Conservation (phyloP, 2,797 vertebrate genomes). For the Molossus molossus region DNA sequence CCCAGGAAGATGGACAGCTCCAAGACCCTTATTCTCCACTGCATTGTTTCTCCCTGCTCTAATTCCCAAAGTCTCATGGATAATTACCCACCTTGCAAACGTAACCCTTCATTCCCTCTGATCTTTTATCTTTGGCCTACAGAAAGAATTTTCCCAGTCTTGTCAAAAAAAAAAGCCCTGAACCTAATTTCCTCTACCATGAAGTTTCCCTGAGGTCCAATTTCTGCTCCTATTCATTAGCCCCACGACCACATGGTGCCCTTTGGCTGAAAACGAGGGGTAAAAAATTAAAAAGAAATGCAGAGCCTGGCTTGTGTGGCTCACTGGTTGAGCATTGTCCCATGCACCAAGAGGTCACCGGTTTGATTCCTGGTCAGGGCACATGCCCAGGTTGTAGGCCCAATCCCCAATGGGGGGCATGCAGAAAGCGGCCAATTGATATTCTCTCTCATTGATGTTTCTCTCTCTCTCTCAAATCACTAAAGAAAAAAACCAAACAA, state of each 20-base stretch:
- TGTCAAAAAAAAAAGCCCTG: neutral
- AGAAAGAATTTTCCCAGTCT: neutral
- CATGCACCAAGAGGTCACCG: too few relatives aligned
- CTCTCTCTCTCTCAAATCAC: too few relatives aligned
- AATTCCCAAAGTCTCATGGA: slow-evolving; percentile 19
- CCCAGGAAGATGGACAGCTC: neutral
- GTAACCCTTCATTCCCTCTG: neutral
- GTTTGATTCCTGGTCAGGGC: too few relatives aligned
- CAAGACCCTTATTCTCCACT: neutral
- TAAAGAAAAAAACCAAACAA: too few relatives aligned
- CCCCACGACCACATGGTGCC: neutral
- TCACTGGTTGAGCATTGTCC: too few relatives aligned
- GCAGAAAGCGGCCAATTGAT: too few relatives aligned
- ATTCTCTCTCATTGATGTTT: too few relatives aligned
- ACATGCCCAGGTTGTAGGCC: too few relatives aligned
- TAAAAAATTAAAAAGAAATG: neutral
- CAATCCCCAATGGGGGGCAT: too few relatives aligned
- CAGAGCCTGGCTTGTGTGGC: neutral
- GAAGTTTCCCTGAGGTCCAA: neutral
- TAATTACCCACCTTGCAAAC: neutral
- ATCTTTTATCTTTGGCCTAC: neutral
- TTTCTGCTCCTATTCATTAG: neutral
- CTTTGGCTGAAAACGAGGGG: neutral
- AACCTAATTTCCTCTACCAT: neutral
- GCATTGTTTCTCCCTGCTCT: neutral